Evolutionary conservation across 2,113 vertebrate genomes (phyloP).

Genomic region (Bufo gargarizans): DNA sequence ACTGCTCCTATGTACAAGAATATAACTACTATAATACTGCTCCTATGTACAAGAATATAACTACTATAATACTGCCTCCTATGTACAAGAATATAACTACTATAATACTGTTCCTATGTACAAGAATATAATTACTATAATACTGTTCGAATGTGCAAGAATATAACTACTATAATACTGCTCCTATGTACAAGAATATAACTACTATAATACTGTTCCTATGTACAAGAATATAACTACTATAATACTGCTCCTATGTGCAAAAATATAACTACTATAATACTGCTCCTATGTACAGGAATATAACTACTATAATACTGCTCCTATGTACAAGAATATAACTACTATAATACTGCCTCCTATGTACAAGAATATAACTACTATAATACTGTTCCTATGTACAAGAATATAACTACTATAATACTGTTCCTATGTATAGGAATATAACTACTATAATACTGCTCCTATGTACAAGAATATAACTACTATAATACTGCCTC

Average conservation of each 20-base stretch:
- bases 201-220: not conserved
- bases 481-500: not conserved
- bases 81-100: not conserved
- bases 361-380: not conserved
- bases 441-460: not conserved
- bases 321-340: not conserved
- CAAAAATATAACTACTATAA: conserved; percentile 4
- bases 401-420: not conserved
- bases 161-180: not conserved
- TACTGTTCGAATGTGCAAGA: too few species aligned
- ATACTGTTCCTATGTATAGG: not conserved
- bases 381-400: too few species aligned
- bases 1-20: not conserved
- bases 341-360: not conserved
- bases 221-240: not conserved
- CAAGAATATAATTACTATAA: not conserved
- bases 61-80: not conserved
- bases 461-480: not conserved
- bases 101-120: not conserved
- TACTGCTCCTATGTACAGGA: not conserved
- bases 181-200: not conserved
- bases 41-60: not conserved
- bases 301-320: too few species aligned
- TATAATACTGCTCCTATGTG: not conserved
- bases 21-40: not conserved